Conservation (phyloP, 35 echinoderm and acorn worm genomes). For the Apostichopus parvimensis region DNA sequence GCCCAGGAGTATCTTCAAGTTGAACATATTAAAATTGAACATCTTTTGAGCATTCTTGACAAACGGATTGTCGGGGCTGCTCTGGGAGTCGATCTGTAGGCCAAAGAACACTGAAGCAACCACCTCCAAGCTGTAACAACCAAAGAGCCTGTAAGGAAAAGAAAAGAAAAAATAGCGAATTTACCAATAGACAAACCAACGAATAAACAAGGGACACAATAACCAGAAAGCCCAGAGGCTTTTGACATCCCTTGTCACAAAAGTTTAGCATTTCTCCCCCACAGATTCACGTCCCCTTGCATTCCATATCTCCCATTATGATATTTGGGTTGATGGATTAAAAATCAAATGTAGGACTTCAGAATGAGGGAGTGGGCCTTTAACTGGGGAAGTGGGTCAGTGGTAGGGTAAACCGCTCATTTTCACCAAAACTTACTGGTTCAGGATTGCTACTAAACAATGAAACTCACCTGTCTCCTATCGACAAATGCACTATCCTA, state of each 20-base stretch:
- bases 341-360: neutral
- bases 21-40: slow-evolving; percentile 23
- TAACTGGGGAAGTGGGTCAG: too few relatives aligned
- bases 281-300: neutral
- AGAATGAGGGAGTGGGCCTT: too few relatives aligned
- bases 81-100: slow-evolving; percentile 56
- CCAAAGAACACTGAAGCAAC: slow-evolving; percentile 59
- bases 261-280: neutral
- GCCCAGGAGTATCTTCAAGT: slow-evolving; percentile 26
- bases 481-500: too few relatives aligned
- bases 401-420: too few relatives aligned
- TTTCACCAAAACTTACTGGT: too few relatives aligned
- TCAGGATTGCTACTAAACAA: too few relatives aligned
- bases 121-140: slow-evolving; percentile 57
- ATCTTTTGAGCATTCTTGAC: slow-evolving; percentile 36
- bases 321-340: neutral
- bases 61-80: slow-evolving; percentile 63
- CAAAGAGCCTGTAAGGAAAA: slow-evolving; percentile 53
- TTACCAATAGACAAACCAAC: neutral
- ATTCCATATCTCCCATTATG: neutral
- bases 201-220: neutral
- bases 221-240: neutral
- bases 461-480: too few relatives aligned
- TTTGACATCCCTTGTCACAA: neutral
- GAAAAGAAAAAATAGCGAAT: neutral